Evolutionary conservation across 2,797 vertebrate species (phyloP), one percentile per base, ranked within the genome.

Genomic region (Notolepis coatsorum): DNA sequence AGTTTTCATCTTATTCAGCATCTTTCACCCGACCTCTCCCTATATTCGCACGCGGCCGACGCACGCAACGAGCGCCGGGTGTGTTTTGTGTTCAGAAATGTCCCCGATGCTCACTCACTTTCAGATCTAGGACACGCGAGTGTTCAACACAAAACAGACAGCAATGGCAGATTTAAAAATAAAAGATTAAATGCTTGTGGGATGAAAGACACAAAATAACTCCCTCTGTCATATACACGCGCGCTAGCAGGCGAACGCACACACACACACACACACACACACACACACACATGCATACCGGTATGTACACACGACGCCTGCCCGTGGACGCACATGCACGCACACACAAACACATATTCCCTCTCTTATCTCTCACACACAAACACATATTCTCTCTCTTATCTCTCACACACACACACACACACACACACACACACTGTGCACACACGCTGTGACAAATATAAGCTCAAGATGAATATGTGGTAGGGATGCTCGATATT

Each of bases 141-240:
- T 72, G 81, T 68, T 81, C 69, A 42, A 81, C 75, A 72, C 79
- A 85, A 83, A 79, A 84, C 65, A 81, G 78, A 88, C 79, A 83
- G 81, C 88, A 77, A 82, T 75, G 84, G 79, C 83, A 88, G 88
- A 90, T 91, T 92, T 89, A 89, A 86, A 92, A 90, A 92, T 84
- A 82, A 89, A 91, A 93, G 91, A 92, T 92, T 91, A 91, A 90
- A 91, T 79, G 81, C 59, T 79, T 57, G 79, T 61, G 70, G 70
- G 72, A 82, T 75, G 75, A 79, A 84, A 88, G 79, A 86, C 56
- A 70, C 62, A 61, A 84, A 79, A 82, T 71, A 73, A 78, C 66
- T 74, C 68, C 37, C 53, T 65, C 63, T 65, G 54, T 71, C 73
- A 68, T 53, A 70, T 61, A 57, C 31, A 20, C 42, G 10, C 38